These are phyloP conservation scores for Chaitophorus viminalis DNA, from an alignment of 2,888 invertebrate genomes.

Conservation along the genomic window DNA sequence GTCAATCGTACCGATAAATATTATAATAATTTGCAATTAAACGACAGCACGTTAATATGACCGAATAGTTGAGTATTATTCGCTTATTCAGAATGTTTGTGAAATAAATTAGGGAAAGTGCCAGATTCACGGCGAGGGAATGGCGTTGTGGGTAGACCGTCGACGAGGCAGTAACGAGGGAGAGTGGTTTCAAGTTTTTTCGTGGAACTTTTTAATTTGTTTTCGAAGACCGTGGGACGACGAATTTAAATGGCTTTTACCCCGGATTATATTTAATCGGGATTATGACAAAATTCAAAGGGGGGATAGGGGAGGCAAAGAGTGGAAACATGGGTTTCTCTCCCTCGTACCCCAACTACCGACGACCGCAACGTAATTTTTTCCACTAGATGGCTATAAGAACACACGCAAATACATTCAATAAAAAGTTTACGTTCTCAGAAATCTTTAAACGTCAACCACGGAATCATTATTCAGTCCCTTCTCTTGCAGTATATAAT, in stretches of 20 bases:
- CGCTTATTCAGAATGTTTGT: constrained; percentile 12
- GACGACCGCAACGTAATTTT: not conserved
- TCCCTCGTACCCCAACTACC: not conserved
- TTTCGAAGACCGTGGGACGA: constrained; percentile 46
- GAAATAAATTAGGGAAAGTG: constrained; percentile 42
- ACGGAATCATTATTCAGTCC: not conserved
- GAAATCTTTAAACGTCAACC: not conserved
- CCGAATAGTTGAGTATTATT: constrained; percentile 36
- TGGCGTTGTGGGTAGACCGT: not conserved
- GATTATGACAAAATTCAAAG: constrained; percentile 21
- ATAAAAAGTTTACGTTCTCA: constrained; percentile 13
- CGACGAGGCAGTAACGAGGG: not conserved
- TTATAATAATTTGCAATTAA: constrained; percentile 56
- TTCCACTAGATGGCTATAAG: not conserved
- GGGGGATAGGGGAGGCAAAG: not conserved
- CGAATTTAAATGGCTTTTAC: constrained; percentile 51
- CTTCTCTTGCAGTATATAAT: too few relatives aligned
- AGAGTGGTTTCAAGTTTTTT: constrained; percentile 27
- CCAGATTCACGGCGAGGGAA: constrained; percentile 10
- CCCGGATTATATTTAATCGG: constrained; percentile 36
- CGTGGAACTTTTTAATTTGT: constrained; percentile 59
- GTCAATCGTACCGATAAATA: constrained; percentile 12
- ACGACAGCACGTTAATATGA: constrained; percentile 48
- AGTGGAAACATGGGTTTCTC: constrained; percentile 13
- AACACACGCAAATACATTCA: not conserved